These are phyloP conservation scores for Drosophila tropicalis DNA, from an alignment of 1,140 invertebrate genomes.

Conservation along the genomic window DNA sequence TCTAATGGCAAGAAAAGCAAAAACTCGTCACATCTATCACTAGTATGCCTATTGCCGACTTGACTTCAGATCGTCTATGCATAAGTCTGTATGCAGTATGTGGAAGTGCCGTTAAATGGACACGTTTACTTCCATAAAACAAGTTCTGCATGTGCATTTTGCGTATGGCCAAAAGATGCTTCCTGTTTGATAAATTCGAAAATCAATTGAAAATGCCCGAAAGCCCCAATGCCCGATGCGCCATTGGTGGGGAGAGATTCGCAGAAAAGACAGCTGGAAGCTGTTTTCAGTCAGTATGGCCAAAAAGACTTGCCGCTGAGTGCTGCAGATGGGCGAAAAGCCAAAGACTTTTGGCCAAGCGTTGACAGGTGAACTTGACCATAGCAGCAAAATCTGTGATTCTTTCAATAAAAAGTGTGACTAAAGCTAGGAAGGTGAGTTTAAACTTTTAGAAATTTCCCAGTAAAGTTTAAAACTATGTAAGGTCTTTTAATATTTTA, in stretches of 20 bases:
- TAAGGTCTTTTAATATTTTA: too few relatives aligned
- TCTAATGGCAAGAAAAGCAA: slow-evolving; percentile 22
- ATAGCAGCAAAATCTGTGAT: neutral
- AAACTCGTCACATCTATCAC: slow-evolving; percentile 47
- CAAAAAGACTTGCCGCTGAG: slow-evolving; percentile 7
- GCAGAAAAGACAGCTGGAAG: slow-evolving; percentile 75
- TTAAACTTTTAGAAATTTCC: too few relatives aligned
- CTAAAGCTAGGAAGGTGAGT: too few relatives aligned
- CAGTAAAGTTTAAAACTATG: too few relatives aligned
- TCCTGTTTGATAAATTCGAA: slow-evolving; percentile 80
- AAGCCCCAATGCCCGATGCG: slow-evolving; percentile 65
- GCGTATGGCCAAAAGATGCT: slow-evolving; percentile 65
- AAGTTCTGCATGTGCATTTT: slow-evolving; percentile 46
- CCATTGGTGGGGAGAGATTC: slow-evolving; percentile 65
- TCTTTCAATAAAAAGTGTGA: neutral
- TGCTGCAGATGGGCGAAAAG: slow-evolving; percentile 15
- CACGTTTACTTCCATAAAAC: slow-evolving; percentile 47
- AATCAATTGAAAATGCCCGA: slow-evolving; percentile 77
- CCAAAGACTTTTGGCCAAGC: neutral
- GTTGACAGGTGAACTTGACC: slow-evolving; percentile 6
- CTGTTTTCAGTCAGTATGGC: slow-evolving; percentile 38
- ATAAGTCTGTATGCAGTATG: slow-evolving; percentile 12
- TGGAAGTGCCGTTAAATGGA: slow-evolving; percentile 71
- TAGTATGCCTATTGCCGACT: slow-evolving; percentile 47
- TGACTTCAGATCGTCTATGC: slow-evolving; percentile 23